Evolutionary conservation across 2,888 invertebrate genomes (phyloP).

Genomic region (Meiosimyza platycephala): DNA sequence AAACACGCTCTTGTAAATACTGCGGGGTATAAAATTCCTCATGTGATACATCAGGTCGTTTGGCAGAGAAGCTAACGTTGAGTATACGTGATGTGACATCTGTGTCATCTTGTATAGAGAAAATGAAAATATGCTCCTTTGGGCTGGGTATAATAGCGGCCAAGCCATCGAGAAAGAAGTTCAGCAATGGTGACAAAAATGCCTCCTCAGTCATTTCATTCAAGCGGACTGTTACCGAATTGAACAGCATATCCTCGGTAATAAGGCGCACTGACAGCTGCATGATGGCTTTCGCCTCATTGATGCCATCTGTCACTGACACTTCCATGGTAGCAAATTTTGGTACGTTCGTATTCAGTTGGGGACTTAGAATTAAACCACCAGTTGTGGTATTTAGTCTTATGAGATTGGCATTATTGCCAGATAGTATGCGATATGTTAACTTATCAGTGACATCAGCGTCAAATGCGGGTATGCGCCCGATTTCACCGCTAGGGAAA

Average conservation of each 20-base stretch:
- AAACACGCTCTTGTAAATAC: conserved; percentile 92
- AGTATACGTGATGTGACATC: conserved; percentile 88
- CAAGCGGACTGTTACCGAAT: conserved; percentile 92
- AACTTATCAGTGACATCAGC: conserved; percentile 91
- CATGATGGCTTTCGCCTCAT: conserved; percentile 94
- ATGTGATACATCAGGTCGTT: conserved; percentile 81
- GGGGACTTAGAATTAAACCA: conserved; percentile 87
- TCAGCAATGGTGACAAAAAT: conserved; percentile 88
- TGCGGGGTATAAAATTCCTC: conserved; percentile 88
- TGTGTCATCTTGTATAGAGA: conserved; percentile 92
- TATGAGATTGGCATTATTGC: conserved; percentile 92
- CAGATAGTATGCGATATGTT: conserved; percentile 85
- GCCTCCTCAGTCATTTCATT: conserved; percentile 94
- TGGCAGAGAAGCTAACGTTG: conserved; percentile 94
- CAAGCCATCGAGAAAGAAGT: conserved; percentile 89
- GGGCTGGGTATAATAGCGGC: conserved; percentile 93
- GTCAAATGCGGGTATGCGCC: conserved; percentile 91
- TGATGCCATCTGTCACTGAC: conserved; percentile 92
- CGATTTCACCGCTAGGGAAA: conserved; percentile 92
- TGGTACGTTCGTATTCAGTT: conserved; percentile 94
- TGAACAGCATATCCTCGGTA: conserved; percentile 93
- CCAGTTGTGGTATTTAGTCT: conserved; percentile 86
- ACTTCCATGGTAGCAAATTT: conserved; percentile 94
- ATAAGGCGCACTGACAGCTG: conserved; percentile 89
- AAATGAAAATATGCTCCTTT: conserved; percentile 90